These are phyloP conservation scores for Ganaspis brasiliensis DNA, from an alignment of 2,888 invertebrate genomes.

Conservation along the genomic window DNA sequence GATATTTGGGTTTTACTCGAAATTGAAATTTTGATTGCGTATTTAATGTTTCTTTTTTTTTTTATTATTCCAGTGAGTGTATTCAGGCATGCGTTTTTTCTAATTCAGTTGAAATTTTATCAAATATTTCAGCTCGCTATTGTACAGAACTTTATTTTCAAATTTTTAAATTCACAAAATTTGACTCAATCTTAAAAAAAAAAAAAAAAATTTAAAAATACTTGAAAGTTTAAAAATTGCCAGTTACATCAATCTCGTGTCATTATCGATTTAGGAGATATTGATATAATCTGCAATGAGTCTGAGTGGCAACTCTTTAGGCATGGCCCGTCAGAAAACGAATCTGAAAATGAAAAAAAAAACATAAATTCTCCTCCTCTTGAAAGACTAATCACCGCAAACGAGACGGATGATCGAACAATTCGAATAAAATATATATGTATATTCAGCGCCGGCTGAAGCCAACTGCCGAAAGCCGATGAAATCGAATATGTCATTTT, in stretches of 20 bases:
- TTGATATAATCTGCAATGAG: constrained; percentile 13
- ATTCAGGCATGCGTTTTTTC: not conserved
- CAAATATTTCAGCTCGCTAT: not conserved
- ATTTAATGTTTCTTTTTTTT: not conserved
- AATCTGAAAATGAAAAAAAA: constrained; percentile 41
- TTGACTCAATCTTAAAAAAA: not conserved
- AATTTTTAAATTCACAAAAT: constrained; percentile 9
- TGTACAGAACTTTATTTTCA: no score
- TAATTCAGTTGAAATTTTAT: not conserved
- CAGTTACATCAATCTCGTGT: no score
- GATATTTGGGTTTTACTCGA: constrained; percentile 6
- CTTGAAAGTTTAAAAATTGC: no score
- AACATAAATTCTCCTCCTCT: constrained; percentile 43
- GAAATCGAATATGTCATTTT: constrained; percentile 61
- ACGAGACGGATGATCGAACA: constrained; percentile 45
- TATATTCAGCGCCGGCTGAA: constrained; percentile 41
- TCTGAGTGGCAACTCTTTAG: constrained; percentile 14
- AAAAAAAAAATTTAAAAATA: not conserved
- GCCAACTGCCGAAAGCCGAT: constrained; percentile 48
- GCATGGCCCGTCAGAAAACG: not conserved
- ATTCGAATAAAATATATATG: constrained; percentile 40
- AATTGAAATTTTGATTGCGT: constrained; percentile 32
- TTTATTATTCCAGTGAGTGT: not conserved
- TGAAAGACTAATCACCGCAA: constrained; percentile 47
- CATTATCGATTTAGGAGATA: no score